Conservation (phyloP, 2,113 vertebrate species). For the Mystacornis crossleyi region DNA sequence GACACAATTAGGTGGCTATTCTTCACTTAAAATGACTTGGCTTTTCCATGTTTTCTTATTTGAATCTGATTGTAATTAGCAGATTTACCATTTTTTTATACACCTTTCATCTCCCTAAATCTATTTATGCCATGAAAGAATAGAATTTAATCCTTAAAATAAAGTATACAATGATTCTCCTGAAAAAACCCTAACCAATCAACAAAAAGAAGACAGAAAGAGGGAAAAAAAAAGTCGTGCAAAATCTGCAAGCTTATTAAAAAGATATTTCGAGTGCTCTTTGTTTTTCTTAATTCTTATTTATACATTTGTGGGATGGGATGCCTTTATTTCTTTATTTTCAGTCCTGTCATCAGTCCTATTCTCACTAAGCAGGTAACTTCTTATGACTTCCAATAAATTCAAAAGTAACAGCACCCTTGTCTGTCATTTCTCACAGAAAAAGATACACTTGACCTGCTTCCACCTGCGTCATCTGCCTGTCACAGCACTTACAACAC, state of each 20-base stretch:
- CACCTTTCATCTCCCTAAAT: not conserved
- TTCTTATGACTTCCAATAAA: not conserved
- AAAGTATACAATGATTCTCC: not conserved
- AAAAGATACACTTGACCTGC: accelerated
- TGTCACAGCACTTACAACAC: not conserved
- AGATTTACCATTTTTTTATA: not conserved
- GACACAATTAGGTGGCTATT: not conserved
- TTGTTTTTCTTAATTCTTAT: not conserved
- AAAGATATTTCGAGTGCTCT: not conserved
- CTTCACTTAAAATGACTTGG: not conserved
- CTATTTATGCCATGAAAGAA: not conserved
- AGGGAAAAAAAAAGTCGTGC: accelerated
- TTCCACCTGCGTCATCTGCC: not conserved
- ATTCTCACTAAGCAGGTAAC: not conserved
- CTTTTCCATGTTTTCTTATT: not conserved
- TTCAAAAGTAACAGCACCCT: not conserved
- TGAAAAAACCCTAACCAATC: accelerated
- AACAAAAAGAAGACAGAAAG: not conserved
- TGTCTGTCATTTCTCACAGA: not conserved
- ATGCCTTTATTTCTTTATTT: not conserved
- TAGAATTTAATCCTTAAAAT: not conserved
- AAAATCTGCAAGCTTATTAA: not conserved
- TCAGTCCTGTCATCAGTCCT: not conserved
- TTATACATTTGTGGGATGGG: not conserved
- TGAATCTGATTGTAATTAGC: not conserved